Conservation (phyloP, 2,797 vertebrate genomes). For the Psittacula echo region DNA sequence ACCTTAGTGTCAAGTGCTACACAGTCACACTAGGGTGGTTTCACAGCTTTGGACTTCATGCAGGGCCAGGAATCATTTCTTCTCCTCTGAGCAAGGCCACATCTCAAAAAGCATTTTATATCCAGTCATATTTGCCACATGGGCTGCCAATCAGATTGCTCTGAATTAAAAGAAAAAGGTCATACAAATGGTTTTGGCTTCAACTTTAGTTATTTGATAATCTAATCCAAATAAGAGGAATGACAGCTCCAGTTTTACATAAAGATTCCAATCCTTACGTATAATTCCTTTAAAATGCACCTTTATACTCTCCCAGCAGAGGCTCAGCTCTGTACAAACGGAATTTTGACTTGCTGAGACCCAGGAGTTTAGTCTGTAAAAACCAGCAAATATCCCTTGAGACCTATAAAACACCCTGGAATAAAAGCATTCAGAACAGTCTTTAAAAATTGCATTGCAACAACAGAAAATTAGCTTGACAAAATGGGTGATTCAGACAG, state of each 20-base stretch:
- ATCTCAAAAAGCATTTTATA: background rate
- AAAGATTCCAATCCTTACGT: background rate
- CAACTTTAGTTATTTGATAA: background rate
- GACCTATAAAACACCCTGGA: background rate
- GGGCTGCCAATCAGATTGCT: background rate
- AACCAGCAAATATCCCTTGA: background rate
- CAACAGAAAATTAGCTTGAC: background rate
- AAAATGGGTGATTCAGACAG: slow-evolving; percentile 14
- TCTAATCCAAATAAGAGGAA: slow-evolving; percentile 10
- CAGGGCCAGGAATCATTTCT: background rate
- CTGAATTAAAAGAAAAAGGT: background rate
- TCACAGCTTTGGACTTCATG: slow-evolving; percentile 13
- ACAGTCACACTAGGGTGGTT: background rate
- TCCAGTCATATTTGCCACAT: background rate
- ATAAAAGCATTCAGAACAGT: background rate
- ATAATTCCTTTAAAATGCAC: background rate
- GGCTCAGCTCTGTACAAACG: background rate
- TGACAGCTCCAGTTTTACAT: background rate
- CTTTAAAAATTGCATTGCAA: background rate
- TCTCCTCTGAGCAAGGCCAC: background rate
- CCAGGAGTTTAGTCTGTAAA: background rate
- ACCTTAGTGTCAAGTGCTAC: background rate
- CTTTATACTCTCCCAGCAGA: background rate
- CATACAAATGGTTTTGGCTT: background rate
- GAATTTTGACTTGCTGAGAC: background rate